Conservation (phyloP, 2,113 vertebrate genomes). For the Oreotrochilus melanogaster region DNA sequence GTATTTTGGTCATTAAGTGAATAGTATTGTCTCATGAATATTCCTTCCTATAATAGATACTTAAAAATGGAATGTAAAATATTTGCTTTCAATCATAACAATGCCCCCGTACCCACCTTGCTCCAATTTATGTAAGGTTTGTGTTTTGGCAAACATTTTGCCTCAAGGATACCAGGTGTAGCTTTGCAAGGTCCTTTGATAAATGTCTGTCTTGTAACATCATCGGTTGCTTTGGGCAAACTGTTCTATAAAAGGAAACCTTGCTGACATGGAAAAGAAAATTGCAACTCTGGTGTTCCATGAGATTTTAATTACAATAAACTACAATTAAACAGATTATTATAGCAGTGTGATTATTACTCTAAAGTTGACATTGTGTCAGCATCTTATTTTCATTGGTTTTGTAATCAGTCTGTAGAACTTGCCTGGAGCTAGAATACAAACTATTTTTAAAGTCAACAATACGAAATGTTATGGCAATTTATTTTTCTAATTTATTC, state of each 20-base stretch:
- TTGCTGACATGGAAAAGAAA: slow-evolving; percentile 72
- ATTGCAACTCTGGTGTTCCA: slow-evolving; percentile 47
- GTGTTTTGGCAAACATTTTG: slow-evolving; percentile 33
- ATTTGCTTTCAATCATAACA: slow-evolving; percentile 28
- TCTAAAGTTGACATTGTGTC: slow-evolving; percentile 63
- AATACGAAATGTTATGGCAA: not conserved
- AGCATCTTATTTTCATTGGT: slow-evolving; percentile 64
- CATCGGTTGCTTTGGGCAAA: slow-evolving; percentile 45
- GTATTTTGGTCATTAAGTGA: slow-evolving; percentile 44
- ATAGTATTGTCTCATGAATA: slow-evolving; percentile 40
- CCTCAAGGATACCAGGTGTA: slow-evolving; percentile 35
- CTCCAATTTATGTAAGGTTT: not conserved
- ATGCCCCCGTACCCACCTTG: not conserved
- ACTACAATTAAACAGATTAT: slow-evolving; percentile 78
- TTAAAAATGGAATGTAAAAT: not conserved
- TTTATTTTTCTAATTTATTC: not conserved
- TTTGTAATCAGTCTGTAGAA: slow-evolving; percentile 56
- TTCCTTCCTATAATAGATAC: not conserved
- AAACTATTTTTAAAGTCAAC: slow-evolving; percentile 32
- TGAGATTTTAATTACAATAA: slow-evolving; percentile 75
- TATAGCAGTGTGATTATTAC: slow-evolving; percentile 62
- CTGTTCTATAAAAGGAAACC: slow-evolving; percentile 53
- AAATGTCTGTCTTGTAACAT: slow-evolving; percentile 15
- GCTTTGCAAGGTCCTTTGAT: not conserved
- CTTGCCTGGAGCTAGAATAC: slow-evolving; percentile 45